A percentile compares a stretch with the other conserved stretches of the same genome.
Evolutionary conservation across 2,797 vertebrate species (phyloP).

Genomic region (Otolemur crassicaudatus): DNA sequence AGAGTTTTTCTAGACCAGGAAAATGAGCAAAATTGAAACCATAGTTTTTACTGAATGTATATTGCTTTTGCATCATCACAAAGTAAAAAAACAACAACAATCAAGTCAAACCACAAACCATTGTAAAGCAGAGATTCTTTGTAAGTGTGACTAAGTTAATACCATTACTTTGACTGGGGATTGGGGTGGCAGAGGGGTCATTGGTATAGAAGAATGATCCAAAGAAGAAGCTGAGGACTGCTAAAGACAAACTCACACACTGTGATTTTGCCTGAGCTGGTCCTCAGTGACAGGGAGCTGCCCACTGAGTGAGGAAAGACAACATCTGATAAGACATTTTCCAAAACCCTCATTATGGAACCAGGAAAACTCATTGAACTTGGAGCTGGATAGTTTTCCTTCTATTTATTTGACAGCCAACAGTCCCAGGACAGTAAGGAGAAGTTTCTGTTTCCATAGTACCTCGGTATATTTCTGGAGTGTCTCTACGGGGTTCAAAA

Average conservation of each 20-base stretch:
- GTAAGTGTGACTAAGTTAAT: not conserved
- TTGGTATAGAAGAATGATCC: not conserved
- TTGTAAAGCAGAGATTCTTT: not conserved
- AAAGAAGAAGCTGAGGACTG: constrained; percentile 2
- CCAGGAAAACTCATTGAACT: not conserved
- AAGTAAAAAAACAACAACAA: not conserved
- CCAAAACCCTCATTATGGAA: not conserved
- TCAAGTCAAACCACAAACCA: not conserved
- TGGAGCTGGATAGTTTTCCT: not conserved
- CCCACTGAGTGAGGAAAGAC: not conserved
- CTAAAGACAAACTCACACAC: not conserved
- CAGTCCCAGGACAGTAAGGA: not conserved
- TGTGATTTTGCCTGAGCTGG: not conserved
- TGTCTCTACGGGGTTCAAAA: not conserved
- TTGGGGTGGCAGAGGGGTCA: not conserved
- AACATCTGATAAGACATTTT: not conserved
- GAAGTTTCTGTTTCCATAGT: not conserved
- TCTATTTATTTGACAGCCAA: not conserved
- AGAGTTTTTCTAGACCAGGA: not conserved
- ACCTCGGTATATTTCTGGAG: not conserved
- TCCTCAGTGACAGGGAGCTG: not conserved
- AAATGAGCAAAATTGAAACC: not conserved
- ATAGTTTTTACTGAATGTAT: not conserved
- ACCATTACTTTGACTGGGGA: not conserved
- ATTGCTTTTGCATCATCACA: not conserved